A percentile compares a stretch with the other conserved stretches of the same genome.
Conservation (phyloP, 2,797 vertebrate species). For the Microcaecilia unicolor region DNA sequence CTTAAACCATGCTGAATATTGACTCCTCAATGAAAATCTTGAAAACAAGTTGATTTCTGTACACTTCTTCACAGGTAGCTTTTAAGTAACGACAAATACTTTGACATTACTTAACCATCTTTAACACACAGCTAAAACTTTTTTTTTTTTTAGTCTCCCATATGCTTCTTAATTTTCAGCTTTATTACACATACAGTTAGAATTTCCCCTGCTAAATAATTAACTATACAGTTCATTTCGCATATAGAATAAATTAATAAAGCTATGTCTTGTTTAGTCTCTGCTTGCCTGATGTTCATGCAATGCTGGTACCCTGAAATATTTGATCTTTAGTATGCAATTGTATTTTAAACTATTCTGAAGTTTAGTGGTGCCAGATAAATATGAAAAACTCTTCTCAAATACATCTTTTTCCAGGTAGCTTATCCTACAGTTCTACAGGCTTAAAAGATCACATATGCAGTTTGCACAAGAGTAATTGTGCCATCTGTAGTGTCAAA, state of each 20-base stretch:
- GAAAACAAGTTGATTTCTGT: conserved; percentile 9
- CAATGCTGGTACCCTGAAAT: conserved; percentile 8
- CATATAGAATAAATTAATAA: conserved; percentile 27
- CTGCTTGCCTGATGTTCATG: conserved; percentile 11
- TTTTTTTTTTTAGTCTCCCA: conserved; percentile 24
- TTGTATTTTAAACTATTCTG: conserved; percentile 8
- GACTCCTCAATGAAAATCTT: too few species aligned
- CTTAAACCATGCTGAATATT: too few species aligned
- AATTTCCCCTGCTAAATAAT: conserved; percentile 26
- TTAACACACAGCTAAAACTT: conserved; percentile 17
- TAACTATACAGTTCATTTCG: conserved; percentile 11
- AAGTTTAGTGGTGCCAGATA: too few species aligned
- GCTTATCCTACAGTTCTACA: too few species aligned
- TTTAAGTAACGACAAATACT: conserved; percentile 30
- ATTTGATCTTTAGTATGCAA: background rate
- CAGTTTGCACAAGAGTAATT: too few species aligned
- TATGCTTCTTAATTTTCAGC: conserved; percentile 31
- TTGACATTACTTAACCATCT: conserved; percentile 32
- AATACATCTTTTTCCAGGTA: too few species aligned
- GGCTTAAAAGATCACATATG: too few species aligned
- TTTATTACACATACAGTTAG: conserved; percentile 28
- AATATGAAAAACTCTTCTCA: too few species aligned
- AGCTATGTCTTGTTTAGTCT: conserved; percentile 23
- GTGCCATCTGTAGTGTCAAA: too few species aligned
- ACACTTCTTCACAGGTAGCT: conserved; percentile 26